phyloP scores from a whole-genome alignment of 2,113 vertebrate species.

The Chrysemys picta region DNA sequence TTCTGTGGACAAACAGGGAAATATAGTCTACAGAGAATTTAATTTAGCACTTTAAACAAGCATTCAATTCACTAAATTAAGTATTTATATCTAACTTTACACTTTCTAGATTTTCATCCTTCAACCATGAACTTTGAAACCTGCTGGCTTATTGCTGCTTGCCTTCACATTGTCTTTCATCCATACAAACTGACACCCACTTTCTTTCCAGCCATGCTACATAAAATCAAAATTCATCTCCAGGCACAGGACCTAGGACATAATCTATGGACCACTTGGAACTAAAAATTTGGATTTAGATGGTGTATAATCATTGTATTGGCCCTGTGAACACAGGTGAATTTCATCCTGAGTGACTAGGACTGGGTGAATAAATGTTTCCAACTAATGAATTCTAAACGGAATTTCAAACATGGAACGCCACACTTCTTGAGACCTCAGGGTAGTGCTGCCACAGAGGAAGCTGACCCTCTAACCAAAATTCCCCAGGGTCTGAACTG shows the following conservation, averaged over 20 bases:
- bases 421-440: background rate
- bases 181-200: background rate
- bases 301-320: background rate
- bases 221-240: background rate
- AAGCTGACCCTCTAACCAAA: background rate
- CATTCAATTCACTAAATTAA: background rate
- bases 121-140: conserved; percentile 21
- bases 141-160: background rate
- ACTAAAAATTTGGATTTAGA: background rate
- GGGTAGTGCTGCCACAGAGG: background rate
- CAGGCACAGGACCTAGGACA: rapidly evolving
- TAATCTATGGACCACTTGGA: background rate
- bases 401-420: background rate
- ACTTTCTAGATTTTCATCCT: conserved; percentile 8
- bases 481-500: background rate
- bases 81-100: conserved; percentile 25
- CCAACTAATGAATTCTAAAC: background rate
- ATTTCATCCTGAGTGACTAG: background rate
- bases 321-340: background rate
- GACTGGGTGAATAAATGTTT: background rate
- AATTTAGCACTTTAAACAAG: background rate
- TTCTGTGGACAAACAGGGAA: background rate
- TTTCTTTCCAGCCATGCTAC: background rate
- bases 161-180: background rate
- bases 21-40: conserved; percentile 20